These are phyloP conservation scores for Euschistus heros DNA, from an alignment of 1,140 invertebrate genomes.

Conservation along the genomic window DNA sequence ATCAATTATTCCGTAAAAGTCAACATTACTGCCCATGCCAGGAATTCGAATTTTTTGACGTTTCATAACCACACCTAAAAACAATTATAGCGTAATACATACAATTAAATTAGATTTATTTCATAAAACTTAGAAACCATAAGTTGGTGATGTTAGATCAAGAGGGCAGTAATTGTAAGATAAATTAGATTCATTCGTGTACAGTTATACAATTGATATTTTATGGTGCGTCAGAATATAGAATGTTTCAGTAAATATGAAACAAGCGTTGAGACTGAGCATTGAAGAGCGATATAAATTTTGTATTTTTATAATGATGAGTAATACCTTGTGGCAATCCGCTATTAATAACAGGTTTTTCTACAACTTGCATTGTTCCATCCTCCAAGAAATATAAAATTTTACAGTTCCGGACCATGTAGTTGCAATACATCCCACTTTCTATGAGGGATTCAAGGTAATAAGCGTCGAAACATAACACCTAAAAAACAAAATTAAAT, in stretches of 20 bases:
- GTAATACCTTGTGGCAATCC: slow-evolving; percentile 52
- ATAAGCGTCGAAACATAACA: slow-evolving; percentile 71
- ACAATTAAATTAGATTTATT: too few relatives aligned
- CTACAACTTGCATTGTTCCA: slow-evolving; percentile 77
- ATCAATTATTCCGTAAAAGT: slow-evolving; percentile 64
- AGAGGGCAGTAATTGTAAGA: too few relatives aligned
- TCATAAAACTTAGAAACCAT: too few relatives aligned
- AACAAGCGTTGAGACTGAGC: too few relatives aligned
- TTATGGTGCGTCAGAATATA: too few relatives aligned
- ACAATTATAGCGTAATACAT: too few relatives aligned
- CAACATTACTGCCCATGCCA: slow-evolving; percentile 44
- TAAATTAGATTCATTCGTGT: too few relatives aligned
- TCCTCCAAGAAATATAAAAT: slow-evolving; percentile 87
- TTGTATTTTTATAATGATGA: background rate
- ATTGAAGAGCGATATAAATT: too few relatives aligned
- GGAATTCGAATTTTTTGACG: slow-evolving; percentile 65
- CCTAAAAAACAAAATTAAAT: slow-evolving; percentile 40
- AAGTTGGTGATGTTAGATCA: too few relatives aligned
- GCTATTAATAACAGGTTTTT: slow-evolving; percentile 62
- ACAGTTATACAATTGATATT: too few relatives aligned
- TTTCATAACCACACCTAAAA: slow-evolving; percentile 54
- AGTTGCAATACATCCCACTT: slow-evolving; percentile 47
- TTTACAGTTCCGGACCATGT: slow-evolving; percentile 63
- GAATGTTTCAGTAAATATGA: too few relatives aligned
- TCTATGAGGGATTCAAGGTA: slow-evolving; percentile 76